Evolutionary conservation across 2,113 vertebrate species (phyloP).

Genomic region (Saguinus midas): DNA sequence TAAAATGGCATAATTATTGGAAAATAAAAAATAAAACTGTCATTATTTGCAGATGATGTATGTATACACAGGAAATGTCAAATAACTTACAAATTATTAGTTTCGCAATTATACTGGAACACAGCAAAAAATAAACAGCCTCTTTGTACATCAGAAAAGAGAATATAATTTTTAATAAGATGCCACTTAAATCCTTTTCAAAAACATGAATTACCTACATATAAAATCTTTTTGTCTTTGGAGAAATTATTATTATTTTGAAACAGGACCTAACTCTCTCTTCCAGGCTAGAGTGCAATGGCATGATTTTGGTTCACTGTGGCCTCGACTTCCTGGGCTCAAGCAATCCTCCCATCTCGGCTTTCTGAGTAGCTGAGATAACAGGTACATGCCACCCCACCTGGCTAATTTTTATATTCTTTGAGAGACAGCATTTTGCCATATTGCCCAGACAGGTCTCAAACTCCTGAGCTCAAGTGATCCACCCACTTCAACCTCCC

Average conservation of each 20-base stretch:
- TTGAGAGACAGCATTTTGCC: too few relatives aligned
- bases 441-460: too few relatives aligned
- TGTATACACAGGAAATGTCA: background rate
- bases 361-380: too few relatives aligned
- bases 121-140: background rate
- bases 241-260: background rate
- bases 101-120: background rate
- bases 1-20: background rate
- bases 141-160: background rate
- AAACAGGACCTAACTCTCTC: too few relatives aligned
- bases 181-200: background rate
- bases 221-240: background rate
- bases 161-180: background rate
- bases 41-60: background rate
- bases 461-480: too few relatives aligned
- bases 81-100: background rate
- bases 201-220: background rate
- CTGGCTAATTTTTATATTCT: too few relatives aligned
- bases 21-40: background rate
- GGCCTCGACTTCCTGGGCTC: too few relatives aligned
- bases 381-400: too few relatives aligned
- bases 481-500: too few relatives aligned
- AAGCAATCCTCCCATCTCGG: too few relatives aligned
- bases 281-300: too few relatives aligned
- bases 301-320: too few relatives aligned